Base-by-base conservation (phyloP, 2,888 invertebrate genomes). In the Callinectes sapidus region DNA sequence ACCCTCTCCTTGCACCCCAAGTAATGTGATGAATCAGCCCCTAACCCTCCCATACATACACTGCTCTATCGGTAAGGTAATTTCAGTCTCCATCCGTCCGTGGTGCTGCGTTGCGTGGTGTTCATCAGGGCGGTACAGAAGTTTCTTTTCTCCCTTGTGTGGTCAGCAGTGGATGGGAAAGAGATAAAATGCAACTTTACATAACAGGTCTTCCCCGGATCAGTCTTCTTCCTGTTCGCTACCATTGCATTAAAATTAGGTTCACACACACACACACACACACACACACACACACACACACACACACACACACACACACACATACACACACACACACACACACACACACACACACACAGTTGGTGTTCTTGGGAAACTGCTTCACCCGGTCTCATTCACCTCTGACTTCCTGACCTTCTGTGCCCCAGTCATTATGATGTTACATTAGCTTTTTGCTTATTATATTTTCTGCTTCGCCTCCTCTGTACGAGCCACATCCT, bases 271-370 rank as follows among this genome's bases (percentile, higher is more conserved):
- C 81, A 81, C 81, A 32, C 81, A 81, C 81, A 81, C 81, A 32
- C 81, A 81, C 32, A 81, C 35, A 81, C 81, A 81, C 81, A 81
- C 81, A 81, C 35, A 81, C 81, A 81, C 81, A 81, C 81, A 81
- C 81, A 81, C 81, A 81, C 81, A 81, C 81, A 81, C 81, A 81
- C 81, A 81, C 81, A 81, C 81, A 81, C 81, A 81, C 81, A 81
- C 81, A 81, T 35, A 81, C 81, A 81, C 35, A 81, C 81, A 81
- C 81, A 81, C 81, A 81, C 81, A 81, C 81, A 81, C 81, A 81
- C 81, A 81, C 81, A 81, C 81, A 81, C 81, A 81, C 81, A 81
- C 81, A 81, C 81, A 81, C 81, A 18, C 16, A 81, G 35, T 35
- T 14, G 35, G 35, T 81, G 35, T n/a, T 81, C 81, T 81, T 81